phyloP scores from a whole-genome alignment of 1,140 invertebrate genomes.

The Hylaeus volcanicus region DNA sequence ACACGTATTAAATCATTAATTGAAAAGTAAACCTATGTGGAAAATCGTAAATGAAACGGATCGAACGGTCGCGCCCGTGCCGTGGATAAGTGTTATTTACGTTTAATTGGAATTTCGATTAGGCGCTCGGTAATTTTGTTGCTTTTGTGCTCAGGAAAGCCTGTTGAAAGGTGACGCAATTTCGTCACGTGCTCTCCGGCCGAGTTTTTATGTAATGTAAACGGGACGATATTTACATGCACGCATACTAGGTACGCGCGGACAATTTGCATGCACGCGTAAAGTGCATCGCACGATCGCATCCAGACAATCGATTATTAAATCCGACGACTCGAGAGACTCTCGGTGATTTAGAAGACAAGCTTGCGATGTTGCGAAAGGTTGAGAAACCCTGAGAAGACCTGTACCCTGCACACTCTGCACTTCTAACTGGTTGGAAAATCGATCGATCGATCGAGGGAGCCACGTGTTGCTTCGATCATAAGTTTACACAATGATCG shows the following conservation, averaged over 20 bases:
- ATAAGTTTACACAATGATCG: background rate
- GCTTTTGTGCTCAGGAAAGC: background rate
- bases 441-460: background rate
- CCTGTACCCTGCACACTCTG: too few species aligned
- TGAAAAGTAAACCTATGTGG: too few species aligned
- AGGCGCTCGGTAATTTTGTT: background rate
- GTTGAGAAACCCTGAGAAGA: too few species aligned
- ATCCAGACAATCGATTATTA: background rate
- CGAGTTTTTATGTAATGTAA: constrained; percentile 9
- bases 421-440: too few species aligned
- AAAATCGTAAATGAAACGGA: background rate
- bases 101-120: constrained; percentile 14
- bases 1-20: too few species aligned
- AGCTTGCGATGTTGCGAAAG: too few species aligned
- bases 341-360: too few species aligned
- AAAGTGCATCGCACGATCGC: background rate
- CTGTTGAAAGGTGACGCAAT: constrained; percentile 7
- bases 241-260: background rate
- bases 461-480: constrained; percentile 25
- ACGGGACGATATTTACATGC: constrained; percentile 14
- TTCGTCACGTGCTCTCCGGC: constrained; percentile 9
- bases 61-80: background rate
- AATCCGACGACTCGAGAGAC: background rate
- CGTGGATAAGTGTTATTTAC: background rate
- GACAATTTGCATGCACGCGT: constrained; percentile 26